A percentile compares a stretch with the other conserved stretches of the same genome.
These are phyloP conservation scores for Drosophila kikkawai DNA, from an alignment of 1,140 invertebrate species.

Conservation along the genomic window DNA sequence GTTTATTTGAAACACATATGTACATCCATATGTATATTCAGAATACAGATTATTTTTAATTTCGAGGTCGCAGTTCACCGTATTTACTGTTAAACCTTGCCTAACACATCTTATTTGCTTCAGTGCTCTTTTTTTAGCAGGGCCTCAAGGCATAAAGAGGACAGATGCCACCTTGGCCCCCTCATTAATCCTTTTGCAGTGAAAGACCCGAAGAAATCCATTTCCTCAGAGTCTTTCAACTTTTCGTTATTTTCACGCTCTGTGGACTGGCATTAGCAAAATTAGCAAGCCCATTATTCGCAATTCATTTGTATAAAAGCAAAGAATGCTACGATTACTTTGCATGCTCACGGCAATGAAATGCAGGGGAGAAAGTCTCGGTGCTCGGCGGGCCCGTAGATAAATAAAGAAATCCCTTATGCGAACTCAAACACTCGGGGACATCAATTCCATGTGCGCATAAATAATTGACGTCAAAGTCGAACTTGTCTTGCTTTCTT, in stretches of 20 bases:
- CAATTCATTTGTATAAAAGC: constrained; percentile 15
- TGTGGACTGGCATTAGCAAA: not conserved
- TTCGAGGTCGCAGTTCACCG: not conserved
- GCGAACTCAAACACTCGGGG: constrained; percentile 7
- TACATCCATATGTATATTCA: not conserved
- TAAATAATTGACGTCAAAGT: constrained; percentile 6
- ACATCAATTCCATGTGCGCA: constrained; percentile 4
- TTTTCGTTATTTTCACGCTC: constrained; percentile 8
- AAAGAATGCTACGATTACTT: constrained; percentile 1
- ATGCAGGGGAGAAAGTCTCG: not conserved
- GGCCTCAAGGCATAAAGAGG: not conserved
- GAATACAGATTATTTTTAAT: not conserved
- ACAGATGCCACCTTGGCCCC: too few relatives aligned
- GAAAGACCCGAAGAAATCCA: not conserved
- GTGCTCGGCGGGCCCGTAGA: not conserved
- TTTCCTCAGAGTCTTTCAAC: not conserved
- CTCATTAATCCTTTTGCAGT: not conserved
- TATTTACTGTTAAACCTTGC: not conserved
- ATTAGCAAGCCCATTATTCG: constrained; percentile 1
- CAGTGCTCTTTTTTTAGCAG: not conserved
- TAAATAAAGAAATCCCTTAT: constrained; percentile 6
- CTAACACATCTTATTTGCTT: not conserved
- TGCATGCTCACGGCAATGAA: not conserved
- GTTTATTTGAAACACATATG: too few relatives aligned
- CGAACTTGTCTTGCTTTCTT: not conserved